Evolutionary conservation across 2,113 vertebrate species (phyloP), one percentile per base, ranked within the genome.

Genomic region (Lynx canadensis): DNA sequence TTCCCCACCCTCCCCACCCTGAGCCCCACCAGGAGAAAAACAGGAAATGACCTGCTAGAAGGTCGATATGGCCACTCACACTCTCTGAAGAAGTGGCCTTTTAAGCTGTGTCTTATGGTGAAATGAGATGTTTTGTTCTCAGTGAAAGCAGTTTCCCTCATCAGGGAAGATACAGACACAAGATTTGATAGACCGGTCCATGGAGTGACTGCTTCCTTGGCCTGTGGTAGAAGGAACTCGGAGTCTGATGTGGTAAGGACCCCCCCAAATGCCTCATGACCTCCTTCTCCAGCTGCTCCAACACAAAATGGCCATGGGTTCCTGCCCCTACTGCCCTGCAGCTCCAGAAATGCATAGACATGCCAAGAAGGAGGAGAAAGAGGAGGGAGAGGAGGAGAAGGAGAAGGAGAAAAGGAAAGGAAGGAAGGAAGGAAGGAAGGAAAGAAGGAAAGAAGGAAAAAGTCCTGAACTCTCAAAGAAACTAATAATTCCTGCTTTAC

Each of bases 401-500:
- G 15, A 33, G 31, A 12, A 68, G 31, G 66, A n/a, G 33, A 16
- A 16, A 18, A 68, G 66, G 14, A 2, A n/a, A n/a, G 16, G 16
- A 23, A 10, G 4, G n/a, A 0, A 71, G 5, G n/a, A 1, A 23
- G 19, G 4, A 2, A 38, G 2, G 14, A 2, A 13, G 31, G 6
- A 10, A n/a, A 8, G 18, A n/a, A n/a, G 15, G 33, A 23, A 10
- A 1, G 69, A 0, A 71, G 5, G n/a, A 1, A 23, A 4, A 76
- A 71, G 1, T 21, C 21, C 57, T 11, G 10, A 76, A 71, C 18
- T 84, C 66, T 84, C 66, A 52, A 74, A 7, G 12, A 73, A 38
- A 79, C 8, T 55, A 55, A 76, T 33, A 78, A 91, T 71, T 68
- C 16, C 50, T 76, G 19, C 74, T 97, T 95, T 96, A 63, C 81